Conservation (phyloP, 2,888 invertebrate species). For the Xestia ashworthii region DNA sequence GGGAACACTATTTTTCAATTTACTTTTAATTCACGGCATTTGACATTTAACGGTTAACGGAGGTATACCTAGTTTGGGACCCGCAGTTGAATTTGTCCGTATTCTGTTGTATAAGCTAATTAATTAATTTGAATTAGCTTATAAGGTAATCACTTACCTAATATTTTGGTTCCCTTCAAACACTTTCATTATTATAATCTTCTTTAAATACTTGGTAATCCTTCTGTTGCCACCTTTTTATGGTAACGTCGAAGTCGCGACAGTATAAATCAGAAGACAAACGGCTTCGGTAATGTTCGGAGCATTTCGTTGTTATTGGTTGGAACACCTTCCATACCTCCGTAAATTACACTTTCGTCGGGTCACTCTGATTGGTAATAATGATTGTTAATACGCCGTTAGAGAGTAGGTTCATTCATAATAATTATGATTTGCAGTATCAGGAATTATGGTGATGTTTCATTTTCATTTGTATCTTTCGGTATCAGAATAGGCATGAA, state of each 20-base stretch:
- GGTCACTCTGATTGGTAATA: neutral
- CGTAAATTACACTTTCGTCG: conserved; percentile 16
- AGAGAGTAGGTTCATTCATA: neutral
- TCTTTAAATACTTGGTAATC: neutral
- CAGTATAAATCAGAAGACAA: conserved; percentile 47
- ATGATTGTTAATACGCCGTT: neutral
- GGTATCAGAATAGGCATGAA: no score
- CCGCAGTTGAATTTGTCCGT: no score
- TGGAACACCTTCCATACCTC: conserved; percentile 3
- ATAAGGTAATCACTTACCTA: no score
- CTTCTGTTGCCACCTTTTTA: neutral
- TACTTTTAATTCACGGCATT: no score
- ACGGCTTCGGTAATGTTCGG: conserved; percentile 43
- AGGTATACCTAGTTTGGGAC: no score
- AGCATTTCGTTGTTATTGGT: conserved; percentile 27
- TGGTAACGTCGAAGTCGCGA: conserved; percentile 6
- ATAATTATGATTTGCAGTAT: neutral
- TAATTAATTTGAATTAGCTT: no score
- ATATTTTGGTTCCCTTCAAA: no score
- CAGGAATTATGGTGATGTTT: neutral
- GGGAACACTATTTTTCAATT: no score
- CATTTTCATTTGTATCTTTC: neutral
- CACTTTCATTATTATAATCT: no score
- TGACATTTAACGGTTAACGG: no score
- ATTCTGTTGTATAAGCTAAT: no score